A percentile compares a stretch with the other conserved stretches of the same genome.
phyloP scores from a whole-genome alignment of 2,888 invertebrate genomes.

The Zootermopsis nevadensis region DNA sequence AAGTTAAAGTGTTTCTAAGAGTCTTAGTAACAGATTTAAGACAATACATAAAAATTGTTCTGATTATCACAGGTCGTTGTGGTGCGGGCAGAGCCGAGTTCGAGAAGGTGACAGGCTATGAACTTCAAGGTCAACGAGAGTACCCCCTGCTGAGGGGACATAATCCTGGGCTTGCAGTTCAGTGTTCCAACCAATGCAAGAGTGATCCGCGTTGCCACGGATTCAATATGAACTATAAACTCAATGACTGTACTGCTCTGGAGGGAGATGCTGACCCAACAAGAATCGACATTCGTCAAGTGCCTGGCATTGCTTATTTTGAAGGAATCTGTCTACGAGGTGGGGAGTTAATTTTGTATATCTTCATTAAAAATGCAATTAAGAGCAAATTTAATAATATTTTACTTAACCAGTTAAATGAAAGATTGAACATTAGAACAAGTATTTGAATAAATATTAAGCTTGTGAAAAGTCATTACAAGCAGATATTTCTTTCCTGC shows the following conservation, averaged over 20 bases:
- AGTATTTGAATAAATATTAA: too few species aligned
- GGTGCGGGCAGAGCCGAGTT: constrained; percentile 59
- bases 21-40: too few species aligned
- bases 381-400: too few species aligned
- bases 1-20: too few species aligned
- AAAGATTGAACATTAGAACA: too few species aligned
- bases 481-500: too few species aligned
- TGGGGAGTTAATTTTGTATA: constrained; percentile 42
- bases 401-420: too few species aligned
- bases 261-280: constrained; percentile 58
- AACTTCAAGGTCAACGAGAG: constrained; percentile 57
- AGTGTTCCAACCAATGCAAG: constrained; percentile 61
- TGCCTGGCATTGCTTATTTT: constrained; percentile 60
- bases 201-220: constrained; percentile 60
- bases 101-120: constrained; percentile 61
- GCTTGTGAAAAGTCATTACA: too few species aligned
- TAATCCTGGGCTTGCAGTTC: constrained; percentile 60
- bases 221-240: constrained; percentile 62
- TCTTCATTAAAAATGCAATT: too few species aligned
- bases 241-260: constrained; percentile 61
- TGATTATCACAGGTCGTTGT: constrained; percentile 56
- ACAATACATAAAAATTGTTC: not conserved
- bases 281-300: constrained; percentile 58
- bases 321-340: constrained; percentile 61
- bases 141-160: constrained; percentile 58